Evolutionary conservation across 2,888 invertebrate species (phyloP).

Genomic region (Eristalis tenax): DNA sequence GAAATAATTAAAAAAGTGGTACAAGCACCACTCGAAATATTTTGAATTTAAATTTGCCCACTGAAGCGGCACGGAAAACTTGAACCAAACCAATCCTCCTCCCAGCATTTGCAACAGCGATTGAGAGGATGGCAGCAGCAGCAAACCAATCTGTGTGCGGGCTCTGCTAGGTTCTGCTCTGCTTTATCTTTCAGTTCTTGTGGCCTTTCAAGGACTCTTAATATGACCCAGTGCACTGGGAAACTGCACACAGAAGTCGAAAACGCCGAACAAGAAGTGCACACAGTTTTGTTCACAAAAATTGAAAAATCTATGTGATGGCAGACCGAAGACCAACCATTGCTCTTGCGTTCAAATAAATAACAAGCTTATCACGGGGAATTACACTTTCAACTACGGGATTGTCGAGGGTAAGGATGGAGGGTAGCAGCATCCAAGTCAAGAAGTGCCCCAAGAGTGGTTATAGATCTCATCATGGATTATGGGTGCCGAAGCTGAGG

Average conservation of each 20-base stretch:
- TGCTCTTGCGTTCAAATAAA: conserved; percentile 41
- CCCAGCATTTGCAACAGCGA: conserved; percentile 1
- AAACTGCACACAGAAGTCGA: conserved; percentile 60
- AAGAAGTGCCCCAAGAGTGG: conserved; percentile 19
- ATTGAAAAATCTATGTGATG: conserved; percentile 31
- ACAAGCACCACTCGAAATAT: conserved; percentile 51
- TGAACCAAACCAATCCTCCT: not conserved
- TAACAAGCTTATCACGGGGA: conserved; percentile 66
- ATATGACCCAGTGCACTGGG: conserved; percentile 69
- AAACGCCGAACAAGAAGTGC: conserved; percentile 10
- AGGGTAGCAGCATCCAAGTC: conserved; percentile 11
- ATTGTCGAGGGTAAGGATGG: conserved; percentile 19
- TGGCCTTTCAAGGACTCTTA: conserved; percentile 55
- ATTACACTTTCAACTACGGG: conserved; percentile 66
- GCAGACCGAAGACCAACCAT: not conserved
- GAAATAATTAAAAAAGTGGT: conserved; percentile 51
- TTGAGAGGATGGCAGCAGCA: not conserved
- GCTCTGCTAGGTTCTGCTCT: not conserved
- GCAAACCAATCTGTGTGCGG: conserved; percentile 44
- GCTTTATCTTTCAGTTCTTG: conserved; percentile 18
- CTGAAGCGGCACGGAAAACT: conserved; percentile 17
- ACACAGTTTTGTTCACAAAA: conserved; percentile 51
- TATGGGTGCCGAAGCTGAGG: conserved; percentile 19
- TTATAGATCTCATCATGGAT: conserved; percentile 41
- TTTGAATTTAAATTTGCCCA: conserved; percentile 56